Evolutionary conservation across 2,888 invertebrate species (phyloP), one percentile per base, ranked within the genome.

Genomic region (Orthonevra nobilis): DNA sequence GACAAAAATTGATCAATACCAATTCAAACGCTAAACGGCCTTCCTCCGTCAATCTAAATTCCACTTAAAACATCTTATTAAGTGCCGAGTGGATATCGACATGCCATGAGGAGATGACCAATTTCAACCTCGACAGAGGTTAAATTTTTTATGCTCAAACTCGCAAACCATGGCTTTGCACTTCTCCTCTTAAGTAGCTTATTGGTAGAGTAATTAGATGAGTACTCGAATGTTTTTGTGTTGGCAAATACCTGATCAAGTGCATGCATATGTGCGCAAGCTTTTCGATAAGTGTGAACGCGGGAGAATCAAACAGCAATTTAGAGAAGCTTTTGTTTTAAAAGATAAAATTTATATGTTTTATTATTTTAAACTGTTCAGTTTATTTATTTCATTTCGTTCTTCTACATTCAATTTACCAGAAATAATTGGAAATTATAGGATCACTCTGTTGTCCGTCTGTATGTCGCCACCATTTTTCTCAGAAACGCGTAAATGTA

Each of bases 161-260:
- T 30, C n/a, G n/a, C 14, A 14, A 23, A 15, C 12, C 23, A 46
- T 15, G 7, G 3, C 9, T 28, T 46, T 15, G 15, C 46, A 46
- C 46, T 46, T 46, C 15, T 26, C 10, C 4, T n/a, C 15, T 46
- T 46, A 28, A 46, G 46, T 46, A 46, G 46, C 15, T 15, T 28
- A 28, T 28, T 28, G 28, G 26, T 15, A 1, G 6, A 46, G 10
- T 28, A 9, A 46, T 2, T 1, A 46, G n/a, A 46, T 28, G 28
- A 15, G 15, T 28, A 46, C 46, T 46, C 15, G 20, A 14, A 26
- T 1, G 3, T 3, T 14, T n/a, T 5, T 28, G n/a, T n/a, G 28
- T 3, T 28, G 2, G 28, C 10, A 42, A 40, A 40, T 9, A 40
- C n/a, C 20, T 23, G 19, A 19, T 40, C 19, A 19, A 19, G n/a